Evolutionary conservation across 1,140 invertebrate genomes (phyloP).

Genomic region (Drosophila guanche): DNA sequence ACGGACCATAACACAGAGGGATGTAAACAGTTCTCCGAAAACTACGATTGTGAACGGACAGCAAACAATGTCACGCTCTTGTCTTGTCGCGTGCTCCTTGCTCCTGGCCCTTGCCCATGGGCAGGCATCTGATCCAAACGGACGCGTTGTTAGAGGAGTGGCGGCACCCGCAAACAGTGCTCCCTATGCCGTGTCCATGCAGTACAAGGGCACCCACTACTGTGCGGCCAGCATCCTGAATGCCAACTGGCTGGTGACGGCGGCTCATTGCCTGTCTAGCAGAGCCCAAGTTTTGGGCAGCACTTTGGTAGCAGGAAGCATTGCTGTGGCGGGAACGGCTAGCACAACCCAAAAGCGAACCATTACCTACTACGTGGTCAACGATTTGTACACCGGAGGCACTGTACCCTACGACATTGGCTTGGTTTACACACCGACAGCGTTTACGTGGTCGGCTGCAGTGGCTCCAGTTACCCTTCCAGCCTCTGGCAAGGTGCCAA

Average conservation of each 20-base stretch:
- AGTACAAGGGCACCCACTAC: slow-evolving; percentile 82
- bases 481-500: slow-evolving; percentile 78
- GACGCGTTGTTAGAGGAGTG: slow-evolving; percentile 77
- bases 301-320: slow-evolving; percentile 68
- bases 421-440: slow-evolving; percentile 84
- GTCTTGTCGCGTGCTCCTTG: slow-evolving; percentile 13
- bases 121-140: slow-evolving; percentile 42
- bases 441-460: slow-evolving; percentile 83
- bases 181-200: slow-evolving; percentile 81
- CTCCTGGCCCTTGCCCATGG: slow-evolving; percentile 27
- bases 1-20: slow-evolving; percentile 41
- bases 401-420: slow-evolving; percentile 85
- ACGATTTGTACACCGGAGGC: slow-evolving; percentile 74
- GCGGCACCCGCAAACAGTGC: slow-evolving; percentile 65
- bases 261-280: slow-evolving; percentile 76
- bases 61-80: slow-evolving; percentile 15
- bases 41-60: slow-evolving; percentile 54
- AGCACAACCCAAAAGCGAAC: slow-evolving; percentile 67
- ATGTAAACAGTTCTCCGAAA: slow-evolving; percentile 70
- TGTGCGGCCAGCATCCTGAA: slow-evolving; percentile 85
- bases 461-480: slow-evolving; percentile 83
- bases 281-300: slow-evolving; percentile 63
- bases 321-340: slow-evolving; percentile 59
- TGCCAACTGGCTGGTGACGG: slow-evolving; percentile 84
- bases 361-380: slow-evolving; percentile 63